Percentiles rank a stretch among this genome's conserved stretches.
Evolutionary conservation across 2,113 vertebrate species (phyloP).

Genomic region (Brevimyrus niger): DNA sequence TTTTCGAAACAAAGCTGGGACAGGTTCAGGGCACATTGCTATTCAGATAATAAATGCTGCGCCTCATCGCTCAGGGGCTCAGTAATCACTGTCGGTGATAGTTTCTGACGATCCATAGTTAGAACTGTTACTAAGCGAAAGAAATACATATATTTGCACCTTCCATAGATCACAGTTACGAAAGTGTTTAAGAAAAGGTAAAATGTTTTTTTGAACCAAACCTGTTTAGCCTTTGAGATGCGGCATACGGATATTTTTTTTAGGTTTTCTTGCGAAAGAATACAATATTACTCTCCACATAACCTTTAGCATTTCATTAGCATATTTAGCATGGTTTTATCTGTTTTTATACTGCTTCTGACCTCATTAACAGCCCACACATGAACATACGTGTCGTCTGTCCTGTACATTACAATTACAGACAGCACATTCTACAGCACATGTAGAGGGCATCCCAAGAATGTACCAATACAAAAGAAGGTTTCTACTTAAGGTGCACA

Average conservation of each 20-base stretch:
- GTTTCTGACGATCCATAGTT: background rate
- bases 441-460: background rate
- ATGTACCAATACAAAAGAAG: background rate
- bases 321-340: background rate
- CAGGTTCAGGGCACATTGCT: background rate
- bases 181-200: background rate
- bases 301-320: background rate
- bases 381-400: background rate
- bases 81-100: background rate
- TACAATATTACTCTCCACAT: background rate
- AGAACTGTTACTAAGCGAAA: background rate
- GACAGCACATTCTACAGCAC: background rate
- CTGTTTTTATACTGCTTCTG: background rate
- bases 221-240: background rate
- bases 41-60: background rate
- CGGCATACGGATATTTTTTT: background rate
- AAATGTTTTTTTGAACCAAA: background rate
- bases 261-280: background rate
- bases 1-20: background rate
- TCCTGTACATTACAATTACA: background rate
- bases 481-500: background rate
- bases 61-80: background rate
- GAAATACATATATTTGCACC: background rate
- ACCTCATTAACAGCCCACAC: background rate
- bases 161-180: background rate